Conservation (phyloP, 1,140 invertebrate species). For the Oscheius sp. region DNA sequence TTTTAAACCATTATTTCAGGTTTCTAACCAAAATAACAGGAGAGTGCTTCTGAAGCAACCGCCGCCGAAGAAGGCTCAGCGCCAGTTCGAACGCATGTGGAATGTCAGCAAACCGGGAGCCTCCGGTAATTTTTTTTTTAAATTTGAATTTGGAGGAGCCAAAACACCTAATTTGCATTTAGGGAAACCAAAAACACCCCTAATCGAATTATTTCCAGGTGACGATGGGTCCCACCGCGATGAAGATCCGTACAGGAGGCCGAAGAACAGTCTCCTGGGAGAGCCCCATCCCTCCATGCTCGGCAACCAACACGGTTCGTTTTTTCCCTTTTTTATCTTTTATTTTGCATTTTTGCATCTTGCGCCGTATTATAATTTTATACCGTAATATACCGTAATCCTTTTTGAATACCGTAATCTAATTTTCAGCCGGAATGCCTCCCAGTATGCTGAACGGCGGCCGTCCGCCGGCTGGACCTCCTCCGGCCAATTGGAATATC, state of each 20-base stretch:
- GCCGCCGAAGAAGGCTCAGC: conserved; percentile 53
- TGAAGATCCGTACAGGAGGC: not conserved
- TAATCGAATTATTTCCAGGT: not conserved
- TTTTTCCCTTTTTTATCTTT: too few species aligned
- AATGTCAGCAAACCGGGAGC: conserved; percentile 34
- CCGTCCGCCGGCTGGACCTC: too few species aligned
- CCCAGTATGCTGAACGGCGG: too few species aligned
- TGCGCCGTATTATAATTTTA: too few species aligned
- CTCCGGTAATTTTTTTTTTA: not conserved
- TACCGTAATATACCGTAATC: too few species aligned
- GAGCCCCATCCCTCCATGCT: not conserved
- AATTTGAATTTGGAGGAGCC: too few species aligned
- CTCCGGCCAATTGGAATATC: too few species aligned
- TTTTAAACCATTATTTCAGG: conserved; percentile 6
- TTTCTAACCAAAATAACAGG: not conserved
- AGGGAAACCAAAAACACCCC: not conserved
- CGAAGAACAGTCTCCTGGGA: not conserved
- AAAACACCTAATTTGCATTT: too few species aligned
- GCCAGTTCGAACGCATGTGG: conserved; percentile 59
- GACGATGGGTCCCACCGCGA: not conserved
- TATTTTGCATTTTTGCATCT: too few species aligned
- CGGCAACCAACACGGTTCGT: not conserved
- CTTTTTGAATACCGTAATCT: too few species aligned
- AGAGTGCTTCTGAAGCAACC: conserved; percentile 53
- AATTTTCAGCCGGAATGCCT: too few species aligned